Base-by-base conservation (phyloP, 2,888 invertebrate species). In the Caenorhabditis sulstoni region DNA sequence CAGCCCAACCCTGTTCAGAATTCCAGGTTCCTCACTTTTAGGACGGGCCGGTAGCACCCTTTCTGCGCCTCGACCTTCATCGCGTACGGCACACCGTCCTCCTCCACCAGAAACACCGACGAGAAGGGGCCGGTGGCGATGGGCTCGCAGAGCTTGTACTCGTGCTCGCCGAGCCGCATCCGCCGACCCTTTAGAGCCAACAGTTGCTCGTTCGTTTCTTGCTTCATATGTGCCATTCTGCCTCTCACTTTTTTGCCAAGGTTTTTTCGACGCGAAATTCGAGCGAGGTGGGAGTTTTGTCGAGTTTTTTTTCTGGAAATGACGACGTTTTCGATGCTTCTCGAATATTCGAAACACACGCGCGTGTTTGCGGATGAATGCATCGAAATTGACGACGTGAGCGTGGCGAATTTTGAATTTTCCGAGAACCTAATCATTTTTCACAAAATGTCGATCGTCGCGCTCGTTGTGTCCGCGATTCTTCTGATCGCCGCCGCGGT, bases 71-170 rank as follows among this genome's bases (percentile, higher is more conserved):
- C 79, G 5, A 79, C 59, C 20, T 79, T 79, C 74, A 79, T 79
- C n/a, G 79, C 79, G 47, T 75, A 79, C 52, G 74, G 45, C 1
- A 65, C 41, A 23, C 79, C 79, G 22, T 70, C 58, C 50, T 79
- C 70, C 20, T 79, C 79, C 8, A 79, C 75, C 29, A 79, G 49
- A 37, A 79, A 79, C 14, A 79, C 79, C 9, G 67, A 68, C 14
- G 79, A 79, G 59, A 79, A 79, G 7, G 79, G 79, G 0, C 79
- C 73, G 22, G 67, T 74, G 9, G 79, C 79, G 39, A 79, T 68
- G 16, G 71, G 16, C 4, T 66, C 61, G 20, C 47, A 11, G 11
- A 78, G 53, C 52, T 62, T 62, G 47, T 73, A 78, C 47, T 71
- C 67, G n/a, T 62, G 78, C 9, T 41, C 29, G 16, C 78, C 71